Base-by-base conservation (phyloP, 1,140 invertebrate species). In the Planococcus citri region DNA sequence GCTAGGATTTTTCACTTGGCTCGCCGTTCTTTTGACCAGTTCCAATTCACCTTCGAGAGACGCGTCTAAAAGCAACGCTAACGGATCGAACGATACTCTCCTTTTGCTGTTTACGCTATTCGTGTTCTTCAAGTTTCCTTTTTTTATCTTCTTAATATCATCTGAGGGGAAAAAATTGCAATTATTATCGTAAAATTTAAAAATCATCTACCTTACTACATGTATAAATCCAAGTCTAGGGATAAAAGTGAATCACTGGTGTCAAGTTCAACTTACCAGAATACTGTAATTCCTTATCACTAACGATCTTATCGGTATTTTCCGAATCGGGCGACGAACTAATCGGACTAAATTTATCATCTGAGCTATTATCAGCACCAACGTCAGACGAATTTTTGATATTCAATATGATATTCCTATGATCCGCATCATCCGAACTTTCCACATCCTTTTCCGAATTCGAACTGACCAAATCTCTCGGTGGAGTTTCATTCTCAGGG, bases 21-120 rank as follows among this genome's bases (percentile, higher is more conserved):
- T 86, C 25, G 95, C 93, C 51, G 94, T 97, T 78, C 93, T 94
- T 79, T 90, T 92, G 1, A 99, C 96, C 64, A 98, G 83, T 76
- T 98, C 96, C 73, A 98, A 82, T 80, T 99, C 96, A 27, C 97
- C 97, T 80, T 99, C 97, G 61, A 99, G 83, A 74, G 96, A 96
- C 25, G 96, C 97, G 79, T 99, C 97, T 72, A 99, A 80, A 10
- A 98, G 80, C 25, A 99, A 82, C 1, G 97, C 96, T 69, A 98
- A 82, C 10, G 97, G 96, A 83, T 99, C 96, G 78, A 99, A 99
- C 77, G 93, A 96, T 10, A 99, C 96, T 73, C 94, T 80, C 73
- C 91, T 82, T 0, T 87, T 85, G 24, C 89, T 75, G 73, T 88
- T 88, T 9, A 82, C 83, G 74, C 89, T 88, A 9, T 68, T 68